phyloP scores from a whole-genome alignment of 2,797 vertebrate genomes.

The Nyctalus aviator region DNA sequence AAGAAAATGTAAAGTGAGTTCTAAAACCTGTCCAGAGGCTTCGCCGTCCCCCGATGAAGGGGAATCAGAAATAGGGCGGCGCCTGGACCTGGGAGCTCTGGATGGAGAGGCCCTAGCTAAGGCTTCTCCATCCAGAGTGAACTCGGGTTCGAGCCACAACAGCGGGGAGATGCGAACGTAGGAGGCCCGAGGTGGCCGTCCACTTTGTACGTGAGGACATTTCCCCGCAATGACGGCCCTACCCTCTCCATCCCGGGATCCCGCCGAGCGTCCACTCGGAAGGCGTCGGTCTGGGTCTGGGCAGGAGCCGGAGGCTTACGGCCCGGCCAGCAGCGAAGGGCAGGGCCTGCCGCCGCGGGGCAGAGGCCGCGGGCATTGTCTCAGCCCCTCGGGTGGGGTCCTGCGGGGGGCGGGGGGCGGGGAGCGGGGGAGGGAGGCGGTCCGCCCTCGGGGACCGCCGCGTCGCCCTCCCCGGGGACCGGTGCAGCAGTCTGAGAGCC shows the following conservation, averaged over 20 bases:
- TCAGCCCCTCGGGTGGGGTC: slow-evolving; percentile 57
- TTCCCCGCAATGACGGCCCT: not conserved
- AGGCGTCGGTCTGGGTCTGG: not conserved
- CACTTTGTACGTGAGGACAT: not conserved
- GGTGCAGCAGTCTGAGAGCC: not conserved
- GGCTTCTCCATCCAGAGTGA: not conserved
- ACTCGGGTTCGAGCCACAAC: not conserved
- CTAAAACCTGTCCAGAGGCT: not conserved
- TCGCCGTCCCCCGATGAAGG: not conserved
- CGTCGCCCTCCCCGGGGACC: slow-evolving; percentile 30
- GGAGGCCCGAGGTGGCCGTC: not conserved
- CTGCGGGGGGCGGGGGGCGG: slow-evolving; percentile 56
- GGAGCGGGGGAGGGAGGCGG: not conserved
- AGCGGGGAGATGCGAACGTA: not conserved
- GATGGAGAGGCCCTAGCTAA: not conserved
- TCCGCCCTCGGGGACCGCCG: slow-evolving; percentile 25
- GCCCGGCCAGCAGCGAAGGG: not conserved
- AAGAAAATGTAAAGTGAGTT: not conserved
- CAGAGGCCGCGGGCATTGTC: slow-evolving; percentile 64
- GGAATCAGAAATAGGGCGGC: slow-evolving; percentile 3
- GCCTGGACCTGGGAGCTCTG: not conserved
- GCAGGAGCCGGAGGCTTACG: not conserved
- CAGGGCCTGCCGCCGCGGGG: not conserved
- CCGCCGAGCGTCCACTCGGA: not conserved
- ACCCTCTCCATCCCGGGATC: not conserved